A percentile compares a stretch with the other conserved stretches of the same genome.
phyloP scores from a whole-genome alignment of 2,113 vertebrate genomes.

The Clarias batrachus region DNA sequence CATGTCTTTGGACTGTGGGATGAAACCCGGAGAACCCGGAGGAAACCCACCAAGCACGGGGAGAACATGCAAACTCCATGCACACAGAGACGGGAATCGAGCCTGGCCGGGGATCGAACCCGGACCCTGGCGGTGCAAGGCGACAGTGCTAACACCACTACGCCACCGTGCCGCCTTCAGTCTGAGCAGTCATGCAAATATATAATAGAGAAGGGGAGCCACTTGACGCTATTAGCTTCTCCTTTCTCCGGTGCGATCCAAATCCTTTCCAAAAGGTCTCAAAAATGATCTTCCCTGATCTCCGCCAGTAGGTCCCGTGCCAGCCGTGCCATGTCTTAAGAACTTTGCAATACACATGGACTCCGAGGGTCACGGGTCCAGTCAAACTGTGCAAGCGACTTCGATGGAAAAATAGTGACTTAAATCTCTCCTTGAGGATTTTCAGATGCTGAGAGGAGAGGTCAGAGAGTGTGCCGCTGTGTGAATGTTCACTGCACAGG shows the following conservation, averaged over 20 bases:
- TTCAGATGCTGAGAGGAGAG: constrained; percentile 36
- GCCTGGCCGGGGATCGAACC: too few species aligned
- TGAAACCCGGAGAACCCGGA: too few species aligned
- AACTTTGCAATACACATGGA: constrained; percentile 25
- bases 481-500: constrained; percentile 6
- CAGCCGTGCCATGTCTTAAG: constrained; percentile 26
- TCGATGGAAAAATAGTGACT: constrained; percentile 5
- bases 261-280: constrained; percentile 11
- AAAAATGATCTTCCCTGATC: constrained; percentile 18
- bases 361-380: not conserved
- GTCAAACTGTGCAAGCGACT: not conserved
- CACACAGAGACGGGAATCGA: too few species aligned
- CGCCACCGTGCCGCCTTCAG: too few species aligned
- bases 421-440: constrained; percentile 21
- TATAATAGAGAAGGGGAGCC: too few species aligned
- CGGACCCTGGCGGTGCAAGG: too few species aligned
- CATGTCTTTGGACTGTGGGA: too few species aligned
- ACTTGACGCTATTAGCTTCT: constrained; percentile 18
- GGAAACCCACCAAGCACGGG: too few species aligned
- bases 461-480: constrained; percentile 17
- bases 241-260: constrained; percentile 13
- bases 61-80: too few species aligned
- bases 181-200: too few species aligned
- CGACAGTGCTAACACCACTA: too few species aligned
- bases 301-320: constrained; percentile 15